Conservation (phyloP, 2,888 invertebrate genomes). For the Phanerotoma sp. region DNA sequence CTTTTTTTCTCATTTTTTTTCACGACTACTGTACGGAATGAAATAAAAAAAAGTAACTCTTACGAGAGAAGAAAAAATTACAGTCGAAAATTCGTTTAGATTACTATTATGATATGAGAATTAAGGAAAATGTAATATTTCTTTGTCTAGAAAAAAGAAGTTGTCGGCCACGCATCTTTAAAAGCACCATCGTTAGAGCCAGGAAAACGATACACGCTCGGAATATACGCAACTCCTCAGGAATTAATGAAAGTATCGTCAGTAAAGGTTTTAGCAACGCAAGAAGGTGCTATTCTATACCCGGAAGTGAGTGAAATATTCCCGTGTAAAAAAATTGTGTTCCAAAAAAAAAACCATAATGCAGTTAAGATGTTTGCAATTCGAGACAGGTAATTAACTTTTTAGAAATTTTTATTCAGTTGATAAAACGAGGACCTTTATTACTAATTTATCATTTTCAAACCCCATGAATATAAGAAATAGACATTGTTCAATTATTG, state of each 20-base stretch:
- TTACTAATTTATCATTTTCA: too few species aligned
- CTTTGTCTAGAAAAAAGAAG: slow-evolving; percentile 45
- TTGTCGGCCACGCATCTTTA: slow-evolving; percentile 47
- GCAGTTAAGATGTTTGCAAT: neutral
- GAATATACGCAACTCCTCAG: slow-evolving; percentile 48
- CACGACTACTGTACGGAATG: too few species aligned
- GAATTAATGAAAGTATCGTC: slow-evolving; percentile 48
- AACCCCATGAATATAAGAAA: too few species aligned
- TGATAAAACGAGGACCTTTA: too few species aligned
- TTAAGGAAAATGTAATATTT: neutral
- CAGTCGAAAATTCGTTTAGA: too few species aligned
- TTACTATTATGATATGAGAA: too few species aligned
- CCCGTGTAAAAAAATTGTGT: neutral
- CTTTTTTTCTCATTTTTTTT: too few species aligned
- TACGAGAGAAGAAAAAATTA: too few species aligned
- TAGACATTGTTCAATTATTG: too few species aligned
- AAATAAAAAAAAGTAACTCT: too few species aligned
- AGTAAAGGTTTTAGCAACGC: slow-evolving; percentile 52
- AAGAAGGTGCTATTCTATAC: slow-evolving; percentile 43
- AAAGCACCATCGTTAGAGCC: slow-evolving; percentile 48
- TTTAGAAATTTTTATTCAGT: too few species aligned
- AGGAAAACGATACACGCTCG: slow-evolving; percentile 52
- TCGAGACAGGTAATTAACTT: too few species aligned
- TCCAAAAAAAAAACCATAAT: neutral
- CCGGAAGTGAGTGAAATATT: slow-evolving; percentile 41